These are phyloP conservation scores for Endomychus coccineus DNA, from an alignment of 2,888 invertebrate species.

Conservation along the genomic window DNA sequence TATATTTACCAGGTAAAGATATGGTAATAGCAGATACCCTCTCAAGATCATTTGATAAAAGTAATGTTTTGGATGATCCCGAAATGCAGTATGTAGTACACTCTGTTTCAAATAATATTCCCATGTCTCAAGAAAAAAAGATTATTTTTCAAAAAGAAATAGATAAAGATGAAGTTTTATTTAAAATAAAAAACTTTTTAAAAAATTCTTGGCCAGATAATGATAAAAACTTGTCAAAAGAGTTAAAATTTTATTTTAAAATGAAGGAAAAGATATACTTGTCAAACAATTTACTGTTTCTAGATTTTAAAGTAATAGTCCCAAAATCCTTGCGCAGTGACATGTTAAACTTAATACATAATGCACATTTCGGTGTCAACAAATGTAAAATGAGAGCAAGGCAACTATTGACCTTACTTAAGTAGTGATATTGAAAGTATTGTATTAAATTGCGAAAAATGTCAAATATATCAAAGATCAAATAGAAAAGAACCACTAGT, in stretches of 20 bases:
- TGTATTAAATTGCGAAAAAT: conserved; percentile 17
- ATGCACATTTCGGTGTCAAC: conserved; percentile 25
- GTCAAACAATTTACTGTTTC: conserved; percentile 22
- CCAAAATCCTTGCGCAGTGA: conserved; percentile 17
- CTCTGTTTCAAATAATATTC: conserved; percentile 7
- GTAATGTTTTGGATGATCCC: conserved; percentile 5
- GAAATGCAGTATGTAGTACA: conserved; percentile 5
- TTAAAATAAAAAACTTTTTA: conserved; percentile 12
- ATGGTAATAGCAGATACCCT: conserved; percentile 13
- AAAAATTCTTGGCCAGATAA: conserved; percentile 6
- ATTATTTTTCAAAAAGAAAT: conserved; percentile 9
- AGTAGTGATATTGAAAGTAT: conserved; percentile 20
- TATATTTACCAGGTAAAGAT: conserved; percentile 21
- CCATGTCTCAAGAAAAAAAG: conserved; percentile 12
- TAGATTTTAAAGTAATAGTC: conserved; percentile 22
- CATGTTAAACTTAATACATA: conserved; percentile 23
- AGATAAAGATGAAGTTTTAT: conserved; percentile 7
- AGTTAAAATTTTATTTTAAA: conserved; percentile 5
- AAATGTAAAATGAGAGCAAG: conserved; percentile 26
- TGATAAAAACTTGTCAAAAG: conserved; percentile 2
- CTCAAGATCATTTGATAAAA: conserved; percentile 8
- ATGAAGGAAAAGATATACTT: conserved; percentile 9
- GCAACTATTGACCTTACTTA: conserved; percentile 24
- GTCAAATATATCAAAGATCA: conserved; percentile 18
- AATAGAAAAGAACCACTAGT: conserved; percentile 22